phyloP scores from a whole-genome alignment of 1,140 invertebrate genomes.

The Gonatopus flavifemur region DNA sequence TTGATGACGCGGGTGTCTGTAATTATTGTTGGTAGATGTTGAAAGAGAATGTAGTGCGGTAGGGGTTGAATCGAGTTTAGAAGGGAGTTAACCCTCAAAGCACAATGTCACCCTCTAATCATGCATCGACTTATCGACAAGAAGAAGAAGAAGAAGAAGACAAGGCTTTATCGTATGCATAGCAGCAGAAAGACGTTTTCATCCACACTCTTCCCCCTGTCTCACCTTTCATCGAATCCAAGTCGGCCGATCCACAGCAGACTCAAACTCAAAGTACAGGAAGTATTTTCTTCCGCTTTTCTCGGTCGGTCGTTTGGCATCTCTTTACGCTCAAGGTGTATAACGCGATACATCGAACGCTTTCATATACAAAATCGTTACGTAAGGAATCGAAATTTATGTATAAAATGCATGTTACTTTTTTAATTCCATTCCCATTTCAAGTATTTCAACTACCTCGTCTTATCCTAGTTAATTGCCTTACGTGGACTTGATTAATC shows the following conservation, averaged over 20 bases:
- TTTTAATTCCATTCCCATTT: background rate
- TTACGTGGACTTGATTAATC: slow-evolving; percentile 20
- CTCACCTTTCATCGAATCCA: slow-evolving; percentile 22
- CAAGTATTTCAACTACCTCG: too few species aligned
- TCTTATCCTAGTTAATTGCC: slow-evolving; percentile 21
- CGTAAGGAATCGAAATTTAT: too few species aligned
- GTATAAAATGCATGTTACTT: background rate
- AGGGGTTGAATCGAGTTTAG: slow-evolving; percentile 4
- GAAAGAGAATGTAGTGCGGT: slow-evolving; percentile 28
- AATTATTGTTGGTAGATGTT: slow-evolving; percentile 45
- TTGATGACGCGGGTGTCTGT: slow-evolving; percentile 39
- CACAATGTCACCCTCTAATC: slow-evolving; percentile 57
- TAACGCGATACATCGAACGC: too few species aligned
- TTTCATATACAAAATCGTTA: too few species aligned
- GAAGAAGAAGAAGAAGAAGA: slow-evolving; percentile 29
- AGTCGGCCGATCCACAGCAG: slow-evolving; percentile 8
- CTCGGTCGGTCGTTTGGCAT: too few species aligned
- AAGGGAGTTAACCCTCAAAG: slow-evolving; percentile 38
- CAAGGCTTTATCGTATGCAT: slow-evolving; percentile 36
- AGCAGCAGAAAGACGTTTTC: slow-evolving; percentile 16
- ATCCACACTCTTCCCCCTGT: slow-evolving; percentile 19
- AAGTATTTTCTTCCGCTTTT: slow-evolving; percentile 33
- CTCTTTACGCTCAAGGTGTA: too few species aligned
- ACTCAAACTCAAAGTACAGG: slow-evolving; percentile 32
- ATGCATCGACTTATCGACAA: slow-evolving; percentile 54